A percentile compares a stretch with the other conserved stretches of the same genome.
These are phyloP conservation scores for Sthenelais limicola DNA, from an alignment of 2,888 invertebrate genomes.

Conservation along the genomic window DNA sequence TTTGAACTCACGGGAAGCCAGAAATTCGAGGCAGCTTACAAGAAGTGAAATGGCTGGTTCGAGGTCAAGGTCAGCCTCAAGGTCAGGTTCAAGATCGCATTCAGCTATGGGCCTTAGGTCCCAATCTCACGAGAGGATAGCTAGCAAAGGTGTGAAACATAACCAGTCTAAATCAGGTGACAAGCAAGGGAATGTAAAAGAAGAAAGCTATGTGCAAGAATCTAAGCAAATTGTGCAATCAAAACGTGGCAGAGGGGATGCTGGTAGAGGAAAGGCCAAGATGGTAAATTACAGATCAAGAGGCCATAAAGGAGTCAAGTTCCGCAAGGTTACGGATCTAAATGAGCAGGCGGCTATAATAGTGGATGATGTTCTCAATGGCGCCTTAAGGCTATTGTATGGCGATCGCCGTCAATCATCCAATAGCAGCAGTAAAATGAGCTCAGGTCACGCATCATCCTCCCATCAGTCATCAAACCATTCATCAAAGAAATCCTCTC, in stretches of 20 bases:
- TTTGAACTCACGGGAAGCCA: too few species aligned
- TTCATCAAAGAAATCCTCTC: not conserved
- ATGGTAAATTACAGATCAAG: not conserved
- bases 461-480: too few species aligned
- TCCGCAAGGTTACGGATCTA: constrained; percentile 15
- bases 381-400: constrained; percentile 23
- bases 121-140: too few species aligned
- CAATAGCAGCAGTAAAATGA: not conserved
- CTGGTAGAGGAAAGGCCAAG: not conserved
- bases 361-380: constrained; percentile 41
- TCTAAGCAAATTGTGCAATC: not conserved
- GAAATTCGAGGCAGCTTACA: not conserved
- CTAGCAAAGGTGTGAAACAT: too few species aligned
- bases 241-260: not conserved
- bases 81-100: constrained; percentile 19
- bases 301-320: constrained; percentile 34
- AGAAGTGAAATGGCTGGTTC: not conserved
- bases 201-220: not conserved
- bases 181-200: too few species aligned
- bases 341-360: constrained; percentile 36
- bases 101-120: too few species aligned
- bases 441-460: not conserved
- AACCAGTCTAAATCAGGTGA: too few species aligned
- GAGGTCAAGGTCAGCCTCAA: constrained; percentile 1
- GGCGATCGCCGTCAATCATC: not conserved